Evolutionary conservation across 2,113 vertebrate species (phyloP).

Genomic region (Redunca redunca): DNA sequence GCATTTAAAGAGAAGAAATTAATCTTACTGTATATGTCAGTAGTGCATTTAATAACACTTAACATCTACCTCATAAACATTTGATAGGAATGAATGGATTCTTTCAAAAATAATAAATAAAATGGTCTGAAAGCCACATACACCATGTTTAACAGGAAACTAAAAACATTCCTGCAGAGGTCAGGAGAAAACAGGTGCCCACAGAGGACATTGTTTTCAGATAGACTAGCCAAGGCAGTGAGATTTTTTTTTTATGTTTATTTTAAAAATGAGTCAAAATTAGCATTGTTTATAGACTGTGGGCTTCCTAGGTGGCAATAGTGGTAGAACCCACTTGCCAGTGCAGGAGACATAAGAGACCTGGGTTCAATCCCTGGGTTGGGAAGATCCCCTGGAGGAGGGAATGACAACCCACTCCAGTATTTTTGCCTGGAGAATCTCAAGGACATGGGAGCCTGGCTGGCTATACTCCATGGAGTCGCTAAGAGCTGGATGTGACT

Average conservation of each 20-base stretch:
- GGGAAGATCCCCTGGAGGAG: not conserved
- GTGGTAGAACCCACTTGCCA: not conserved
- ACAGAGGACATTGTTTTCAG: not conserved
- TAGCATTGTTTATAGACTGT: not conserved
- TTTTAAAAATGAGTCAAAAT: not conserved
- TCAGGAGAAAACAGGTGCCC: not conserved
- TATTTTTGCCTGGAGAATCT: not conserved
- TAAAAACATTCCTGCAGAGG: not conserved
- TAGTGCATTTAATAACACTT: conserved; percentile 19
- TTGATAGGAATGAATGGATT: not conserved
- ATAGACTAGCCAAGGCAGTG: not conserved
- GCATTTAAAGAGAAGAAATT: not conserved
- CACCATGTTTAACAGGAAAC: not conserved
- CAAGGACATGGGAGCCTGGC: not conserved
- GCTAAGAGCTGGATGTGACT: not conserved
- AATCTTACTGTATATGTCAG: not conserved
- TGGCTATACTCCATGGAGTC: not conserved
- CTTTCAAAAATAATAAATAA: conserved; percentile 41
- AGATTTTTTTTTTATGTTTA: not conserved
- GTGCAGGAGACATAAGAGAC: not conserved
- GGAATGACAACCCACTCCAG: not conserved
- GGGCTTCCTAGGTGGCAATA: not conserved
- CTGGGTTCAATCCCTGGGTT: not conserved
- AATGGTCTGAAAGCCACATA: not conserved
- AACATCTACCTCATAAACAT: not conserved